Conservation (phyloP, 2,113 vertebrate species). For the Oostethus manadensis region DNA sequence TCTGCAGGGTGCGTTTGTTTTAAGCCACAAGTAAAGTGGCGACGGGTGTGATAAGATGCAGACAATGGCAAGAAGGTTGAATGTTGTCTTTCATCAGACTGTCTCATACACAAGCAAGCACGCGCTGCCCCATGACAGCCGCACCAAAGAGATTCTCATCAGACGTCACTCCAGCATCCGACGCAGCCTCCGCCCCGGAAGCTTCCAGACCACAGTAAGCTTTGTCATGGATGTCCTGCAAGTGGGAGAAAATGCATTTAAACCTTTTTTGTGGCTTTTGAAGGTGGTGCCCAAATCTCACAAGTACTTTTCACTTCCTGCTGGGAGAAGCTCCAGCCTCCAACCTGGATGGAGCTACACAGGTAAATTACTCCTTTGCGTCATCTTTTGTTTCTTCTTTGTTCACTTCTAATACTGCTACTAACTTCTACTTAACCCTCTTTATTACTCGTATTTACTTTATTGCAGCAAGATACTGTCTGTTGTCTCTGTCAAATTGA, state of each 20-base stretch:
- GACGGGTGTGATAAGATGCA: not conserved
- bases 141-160: constrained; percentile 88
- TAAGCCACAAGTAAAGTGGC: not conserved
- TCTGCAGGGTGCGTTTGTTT: constrained; percentile 10
- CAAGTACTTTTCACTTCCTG: constrained; percentile 72
- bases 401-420: not conserved
- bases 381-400: not conserved
- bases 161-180: constrained; percentile 84
- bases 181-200: constrained; percentile 81
- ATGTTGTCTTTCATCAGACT: constrained; percentile 68
- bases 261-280: not conserved
- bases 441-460: too few species aligned
- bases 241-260: not conserved
- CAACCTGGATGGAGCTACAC: constrained; percentile 14
- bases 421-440: too few species aligned
- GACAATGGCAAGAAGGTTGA: not conserved
- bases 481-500: too few species aligned
- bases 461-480: too few species aligned
- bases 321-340: constrained; percentile 54
- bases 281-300: constrained; percentile 52
- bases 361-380: constrained; percentile 40
- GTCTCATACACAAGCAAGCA: constrained; percentile 84
- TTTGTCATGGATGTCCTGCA: not conserved
- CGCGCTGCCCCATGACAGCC: constrained; percentile 79
- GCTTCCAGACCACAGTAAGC: constrained; percentile 73